These are phyloP conservation scores for Mermis nigrescens DNA, from an alignment of 2,888 invertebrate species.

Conservation along the genomic window DNA sequence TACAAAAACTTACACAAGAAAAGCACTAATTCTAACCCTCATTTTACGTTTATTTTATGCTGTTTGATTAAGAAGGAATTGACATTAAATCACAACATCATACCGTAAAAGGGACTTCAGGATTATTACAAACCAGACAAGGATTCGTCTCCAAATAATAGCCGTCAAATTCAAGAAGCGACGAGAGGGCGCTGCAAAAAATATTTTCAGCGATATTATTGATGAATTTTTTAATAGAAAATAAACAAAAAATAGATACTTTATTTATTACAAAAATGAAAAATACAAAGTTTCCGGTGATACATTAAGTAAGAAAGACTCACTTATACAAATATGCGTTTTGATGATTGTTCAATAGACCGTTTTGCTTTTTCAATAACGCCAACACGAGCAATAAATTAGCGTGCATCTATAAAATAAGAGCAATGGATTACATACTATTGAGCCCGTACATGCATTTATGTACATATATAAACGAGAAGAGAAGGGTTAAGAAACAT, in stretches of 20 bases:
- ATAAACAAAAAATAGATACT: no score
- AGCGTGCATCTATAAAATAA: slow-evolving; percentile 45
- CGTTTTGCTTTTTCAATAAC: slow-evolving; percentile 68
- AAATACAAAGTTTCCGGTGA: not conserved
- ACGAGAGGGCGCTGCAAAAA: slow-evolving; percentile 48
- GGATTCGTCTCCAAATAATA: slow-evolving; percentile 91
- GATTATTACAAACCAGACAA: slow-evolving; percentile 90
- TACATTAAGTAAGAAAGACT: slow-evolving; percentile 2
- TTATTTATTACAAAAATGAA: no score
- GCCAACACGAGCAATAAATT: slow-evolving; percentile 69
- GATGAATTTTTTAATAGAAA: no score
- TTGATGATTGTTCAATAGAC: slow-evolving; percentile 67
- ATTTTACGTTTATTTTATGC: no score
- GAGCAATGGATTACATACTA: no score
- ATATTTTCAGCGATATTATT: no score
- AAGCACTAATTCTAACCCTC: no score
- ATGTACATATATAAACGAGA: no score
- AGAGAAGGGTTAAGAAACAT: no score
- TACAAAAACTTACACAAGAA: no score
- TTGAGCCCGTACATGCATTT: no score
- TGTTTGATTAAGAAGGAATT: not conserved
- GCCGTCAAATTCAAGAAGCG: slow-evolving; percentile 84
- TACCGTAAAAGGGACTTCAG: slow-evolving; percentile 52
- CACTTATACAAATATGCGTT: slow-evolving; percentile 73
- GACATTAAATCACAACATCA: not conserved